Percentiles rank a stretch among this genome's conserved stretches.
These are phyloP conservation scores for Maccullochella peelii DNA, from an alignment of 2,113 vertebrate species.

Conservation along the genomic window DNA sequence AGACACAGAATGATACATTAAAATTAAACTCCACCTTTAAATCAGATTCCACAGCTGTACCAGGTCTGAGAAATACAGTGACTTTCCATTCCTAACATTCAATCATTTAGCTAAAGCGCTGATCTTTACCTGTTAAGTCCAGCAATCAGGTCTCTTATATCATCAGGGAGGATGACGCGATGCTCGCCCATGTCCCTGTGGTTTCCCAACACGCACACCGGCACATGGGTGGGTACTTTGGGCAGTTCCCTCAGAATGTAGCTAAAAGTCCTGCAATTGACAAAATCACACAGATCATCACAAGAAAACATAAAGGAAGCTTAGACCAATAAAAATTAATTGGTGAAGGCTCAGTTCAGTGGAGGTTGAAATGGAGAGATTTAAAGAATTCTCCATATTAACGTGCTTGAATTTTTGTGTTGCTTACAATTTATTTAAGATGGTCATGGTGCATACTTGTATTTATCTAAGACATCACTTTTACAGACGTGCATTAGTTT, in stretches of 20 bases:
- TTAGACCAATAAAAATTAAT: neutral
- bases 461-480: no score
- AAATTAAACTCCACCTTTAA: no score
- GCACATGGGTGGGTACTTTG: slow-evolving; percentile 95
- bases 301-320: neutral
- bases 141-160: slow-evolving; percentile 91
- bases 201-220: slow-evolving; percentile 96
- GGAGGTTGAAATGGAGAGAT: neutral
- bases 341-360: neutral
- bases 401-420: neutral
- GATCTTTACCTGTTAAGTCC: slow-evolving; percentile 89
- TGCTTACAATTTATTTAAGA: neutral
- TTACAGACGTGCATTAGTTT: no score
- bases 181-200: slow-evolving; percentile 98
- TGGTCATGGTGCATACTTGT: neutral
- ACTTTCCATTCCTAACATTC: neutral
- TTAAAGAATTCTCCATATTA: neutral
- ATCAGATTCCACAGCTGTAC: neutral
- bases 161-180: slow-evolving; percentile 92
- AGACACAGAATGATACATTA: no score
- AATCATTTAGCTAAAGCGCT: neutral
- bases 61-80: no score
- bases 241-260: slow-evolving; percentile 96
- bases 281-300: neutral
- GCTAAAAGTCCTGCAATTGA: slow-evolving; percentile 91